Conservation (phyloP, 2,888 invertebrate species). For the Ophioninae sp. region DNA sequence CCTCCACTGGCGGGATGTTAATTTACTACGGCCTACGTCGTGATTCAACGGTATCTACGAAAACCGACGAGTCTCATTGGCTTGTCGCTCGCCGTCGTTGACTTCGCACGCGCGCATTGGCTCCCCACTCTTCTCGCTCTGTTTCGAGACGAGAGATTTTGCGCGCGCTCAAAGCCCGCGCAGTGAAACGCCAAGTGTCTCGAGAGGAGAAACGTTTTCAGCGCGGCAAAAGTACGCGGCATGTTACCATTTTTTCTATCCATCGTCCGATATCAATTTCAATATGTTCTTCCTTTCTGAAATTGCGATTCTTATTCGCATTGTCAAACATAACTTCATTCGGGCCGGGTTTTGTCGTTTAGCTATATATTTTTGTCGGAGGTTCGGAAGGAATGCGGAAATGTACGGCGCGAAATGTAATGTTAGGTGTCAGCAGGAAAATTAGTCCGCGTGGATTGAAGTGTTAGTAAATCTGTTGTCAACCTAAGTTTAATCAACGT, state of each 20-base stretch:
- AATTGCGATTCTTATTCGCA: neutral
- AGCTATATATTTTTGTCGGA: neutral
- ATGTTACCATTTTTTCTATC: neutral
- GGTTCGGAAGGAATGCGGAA: neutral
- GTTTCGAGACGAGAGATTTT: slow-evolving; percentile 49
- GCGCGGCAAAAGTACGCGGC: slow-evolving; percentile 48
- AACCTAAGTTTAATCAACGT: neutral
- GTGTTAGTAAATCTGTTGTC: neutral
- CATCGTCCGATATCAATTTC: slow-evolving; percentile 1
- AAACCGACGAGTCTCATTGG: slow-evolving; percentile 28
- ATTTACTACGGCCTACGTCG: slow-evolving; percentile 3
- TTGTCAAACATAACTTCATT: neutral
- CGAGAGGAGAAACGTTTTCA: slow-evolving; percentile 24
- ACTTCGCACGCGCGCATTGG: slow-evolving; percentile 62
- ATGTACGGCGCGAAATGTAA: neutral
- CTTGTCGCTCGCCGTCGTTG: slow-evolving; percentile 1
- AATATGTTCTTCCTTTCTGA: neutral
- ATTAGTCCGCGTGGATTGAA: neutral
- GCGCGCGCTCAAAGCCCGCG: slow-evolving; percentile 52
- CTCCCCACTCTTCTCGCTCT: slow-evolving; percentile 45
- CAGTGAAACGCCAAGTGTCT: slow-evolving; percentile 29
- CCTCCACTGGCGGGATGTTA: slow-evolving; percentile 57
- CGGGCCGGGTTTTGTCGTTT: neutral
- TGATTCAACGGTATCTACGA: slow-evolving; percentile 27
- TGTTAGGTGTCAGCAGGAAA: slow-evolving; percentile 1